Conservation (phyloP, 2,113 vertebrate genomes). For the Lasiurus borealis region DNA sequence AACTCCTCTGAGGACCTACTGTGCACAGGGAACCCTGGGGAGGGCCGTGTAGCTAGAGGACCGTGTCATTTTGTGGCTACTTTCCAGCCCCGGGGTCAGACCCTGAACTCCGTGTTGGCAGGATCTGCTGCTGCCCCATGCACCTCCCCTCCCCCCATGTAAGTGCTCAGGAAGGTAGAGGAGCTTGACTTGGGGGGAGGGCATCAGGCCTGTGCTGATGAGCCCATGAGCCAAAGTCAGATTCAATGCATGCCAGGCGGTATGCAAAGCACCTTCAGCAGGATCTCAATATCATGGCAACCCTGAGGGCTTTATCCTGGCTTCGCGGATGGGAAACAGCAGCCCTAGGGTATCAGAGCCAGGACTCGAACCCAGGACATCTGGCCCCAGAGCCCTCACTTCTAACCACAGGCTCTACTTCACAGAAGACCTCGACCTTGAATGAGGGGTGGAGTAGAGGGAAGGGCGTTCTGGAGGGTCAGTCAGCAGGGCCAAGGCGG, state of each 20-base stretch:
- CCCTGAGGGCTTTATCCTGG: too few species aligned
- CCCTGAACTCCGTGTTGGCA: rapidly evolving
- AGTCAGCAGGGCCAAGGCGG: neutral
- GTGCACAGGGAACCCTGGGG: rapidly evolving
- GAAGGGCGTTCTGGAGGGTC: neutral
- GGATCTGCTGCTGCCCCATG: neutral
- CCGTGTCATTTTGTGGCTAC: neutral
- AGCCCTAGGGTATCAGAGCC: neutral
- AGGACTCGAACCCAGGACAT: neutral
- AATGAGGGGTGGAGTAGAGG: rapidly evolving
- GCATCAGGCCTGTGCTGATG: neutral
- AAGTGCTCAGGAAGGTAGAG: neutral
- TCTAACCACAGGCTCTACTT: too few species aligned
- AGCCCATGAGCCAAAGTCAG: neutral
- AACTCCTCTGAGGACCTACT: neutral
- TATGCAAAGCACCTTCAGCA: rapidly evolving
- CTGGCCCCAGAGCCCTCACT: neutral
- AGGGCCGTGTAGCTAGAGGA: rapidly evolving
- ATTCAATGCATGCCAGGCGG: rapidly evolving
- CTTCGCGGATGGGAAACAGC: neutral
- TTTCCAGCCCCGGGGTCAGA: neutral
- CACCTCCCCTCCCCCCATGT: too few species aligned
- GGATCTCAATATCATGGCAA: neutral
- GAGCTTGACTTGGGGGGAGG: neutral
- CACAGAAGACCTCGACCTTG: neutral